Conservation (phyloP, 35 echinoderm and acorn worm species). For the Lytechinus pictus region DNA sequence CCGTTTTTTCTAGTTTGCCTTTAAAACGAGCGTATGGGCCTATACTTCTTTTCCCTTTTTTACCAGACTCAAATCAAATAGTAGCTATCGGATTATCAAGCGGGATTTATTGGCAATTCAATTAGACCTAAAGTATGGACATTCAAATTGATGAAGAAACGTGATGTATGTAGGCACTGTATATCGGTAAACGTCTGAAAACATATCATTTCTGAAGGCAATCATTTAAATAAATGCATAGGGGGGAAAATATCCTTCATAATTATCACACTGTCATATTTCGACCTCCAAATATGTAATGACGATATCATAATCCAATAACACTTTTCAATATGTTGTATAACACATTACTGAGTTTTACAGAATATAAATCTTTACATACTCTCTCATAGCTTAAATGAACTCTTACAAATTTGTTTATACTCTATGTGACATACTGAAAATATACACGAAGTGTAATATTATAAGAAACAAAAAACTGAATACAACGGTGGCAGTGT, state of each 20-base stretch:
- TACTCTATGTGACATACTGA: conserved; percentile 13
- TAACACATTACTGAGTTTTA: neutral
- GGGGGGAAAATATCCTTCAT: neutral
- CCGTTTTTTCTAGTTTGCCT: neutral
- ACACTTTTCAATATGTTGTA: conserved; percentile 18
- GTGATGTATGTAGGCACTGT: neutral
- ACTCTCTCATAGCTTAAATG: conserved; percentile 12
- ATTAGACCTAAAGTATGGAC: neutral
- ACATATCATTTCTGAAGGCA: neutral
- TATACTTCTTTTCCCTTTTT: neutral
- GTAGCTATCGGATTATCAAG: neutral
- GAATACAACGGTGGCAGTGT: conserved; percentile 38
- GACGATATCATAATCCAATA: neutral
- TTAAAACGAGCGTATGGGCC: neutral
- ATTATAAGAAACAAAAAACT: neutral
- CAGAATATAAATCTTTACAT: conserved; percentile 20
- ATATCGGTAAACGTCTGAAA: neutral
- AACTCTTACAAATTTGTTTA: conserved; percentile 15
- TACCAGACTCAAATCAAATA: neutral
- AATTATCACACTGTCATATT: neutral
- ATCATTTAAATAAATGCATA: neutral
- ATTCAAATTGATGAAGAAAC: neutral
- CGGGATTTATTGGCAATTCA: neutral
- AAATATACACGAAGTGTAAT: conserved; percentile 22
- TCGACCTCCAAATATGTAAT: neutral